Conservation (phyloP, 30 jellyfish, hydroid and myxozoan species). For the Aurelia sp. region DNA sequence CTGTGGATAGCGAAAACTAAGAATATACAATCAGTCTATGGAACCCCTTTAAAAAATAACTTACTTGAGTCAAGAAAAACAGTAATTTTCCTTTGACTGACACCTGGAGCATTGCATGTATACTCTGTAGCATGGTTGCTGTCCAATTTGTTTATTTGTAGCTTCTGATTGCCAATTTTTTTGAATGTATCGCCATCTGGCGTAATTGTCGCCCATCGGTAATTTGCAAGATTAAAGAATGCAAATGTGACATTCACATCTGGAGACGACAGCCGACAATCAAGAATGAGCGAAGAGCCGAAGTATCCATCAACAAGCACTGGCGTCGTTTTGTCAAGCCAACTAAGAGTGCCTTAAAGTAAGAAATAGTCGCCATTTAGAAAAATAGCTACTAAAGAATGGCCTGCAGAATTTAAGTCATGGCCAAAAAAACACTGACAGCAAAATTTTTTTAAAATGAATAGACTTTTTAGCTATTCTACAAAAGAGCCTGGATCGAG, state of each 20-base stretch:
- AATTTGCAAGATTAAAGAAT: neutral
- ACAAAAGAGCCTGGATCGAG: too few relatives aligned
- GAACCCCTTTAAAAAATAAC: neutral
- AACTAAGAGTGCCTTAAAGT: neutral
- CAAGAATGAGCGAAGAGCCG: neutral
- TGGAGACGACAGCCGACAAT: constrained; percentile 24
- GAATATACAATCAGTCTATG: neutral
- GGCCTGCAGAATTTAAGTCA: too few relatives aligned
- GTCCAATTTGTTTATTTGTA: constrained; percentile 48
- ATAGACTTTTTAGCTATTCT: too few relatives aligned
- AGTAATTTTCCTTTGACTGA: neutral
- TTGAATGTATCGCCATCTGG: constrained; percentile 67
- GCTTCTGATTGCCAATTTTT: constrained; percentile 36
- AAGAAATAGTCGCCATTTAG: too few relatives aligned
- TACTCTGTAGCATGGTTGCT: constrained; percentile 9
- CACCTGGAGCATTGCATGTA: constrained; percentile 68
- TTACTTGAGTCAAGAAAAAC: constrained; percentile 18
- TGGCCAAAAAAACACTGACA: too few relatives aligned
- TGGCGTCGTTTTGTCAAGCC: neutral
- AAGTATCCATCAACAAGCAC: neutral
- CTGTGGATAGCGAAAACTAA: too few relatives aligned
- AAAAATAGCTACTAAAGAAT: too few relatives aligned
- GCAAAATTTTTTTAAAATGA: neutral
- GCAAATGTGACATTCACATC: constrained; percentile 33
- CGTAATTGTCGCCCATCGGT: neutral